A percentile compares a stretch with the other conserved stretches of the same genome.
These are phyloP conservation scores for Colaptes auratus DNA, from an alignment of 2,113 vertebrate genomes.

Conservation along the genomic window DNA sequence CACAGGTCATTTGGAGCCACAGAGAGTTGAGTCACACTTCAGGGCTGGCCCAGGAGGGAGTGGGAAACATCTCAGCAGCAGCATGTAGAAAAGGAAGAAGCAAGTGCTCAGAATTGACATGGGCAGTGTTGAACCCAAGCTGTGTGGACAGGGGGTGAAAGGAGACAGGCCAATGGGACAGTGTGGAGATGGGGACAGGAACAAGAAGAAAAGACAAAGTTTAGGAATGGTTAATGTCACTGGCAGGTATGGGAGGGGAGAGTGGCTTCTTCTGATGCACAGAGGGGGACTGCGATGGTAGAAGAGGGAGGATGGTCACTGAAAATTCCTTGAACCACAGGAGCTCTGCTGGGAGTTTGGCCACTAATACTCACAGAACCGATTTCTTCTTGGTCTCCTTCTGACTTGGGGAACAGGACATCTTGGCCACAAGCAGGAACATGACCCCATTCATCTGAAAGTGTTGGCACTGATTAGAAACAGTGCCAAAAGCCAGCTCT, in stretches of 20 bases:
- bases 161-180: not conserved
- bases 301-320: conserved; percentile 3
- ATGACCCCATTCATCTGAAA: conserved; percentile 92
- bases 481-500: not conserved
- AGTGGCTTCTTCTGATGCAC: not conserved
- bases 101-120: not conserved
- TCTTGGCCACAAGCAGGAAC: conserved; percentile 92
- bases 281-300: not conserved
- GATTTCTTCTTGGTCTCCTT: conserved; percentile 96
- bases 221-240: conserved; percentile 25
- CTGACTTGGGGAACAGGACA: conserved; percentile 90
- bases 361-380: conserved; percentile 87
- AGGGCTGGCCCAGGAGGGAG: not conserved
- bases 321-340: not conserved
- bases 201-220: not conserved
- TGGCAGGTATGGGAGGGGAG: not conserved
- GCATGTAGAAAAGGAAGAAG: not conserved
- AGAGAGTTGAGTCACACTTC: not conserved
- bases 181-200: not conserved
- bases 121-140: not conserved
- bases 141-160: not conserved
- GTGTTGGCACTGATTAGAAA: conserved; percentile 43
- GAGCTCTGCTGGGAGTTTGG: not conserved
- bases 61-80: not conserved
- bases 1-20: not conserved